These are phyloP conservation scores for Parazoanthus darwini DNA, from an alignment of 92 coral and sea anemone genomes.

Conservation along the genomic window DNA sequence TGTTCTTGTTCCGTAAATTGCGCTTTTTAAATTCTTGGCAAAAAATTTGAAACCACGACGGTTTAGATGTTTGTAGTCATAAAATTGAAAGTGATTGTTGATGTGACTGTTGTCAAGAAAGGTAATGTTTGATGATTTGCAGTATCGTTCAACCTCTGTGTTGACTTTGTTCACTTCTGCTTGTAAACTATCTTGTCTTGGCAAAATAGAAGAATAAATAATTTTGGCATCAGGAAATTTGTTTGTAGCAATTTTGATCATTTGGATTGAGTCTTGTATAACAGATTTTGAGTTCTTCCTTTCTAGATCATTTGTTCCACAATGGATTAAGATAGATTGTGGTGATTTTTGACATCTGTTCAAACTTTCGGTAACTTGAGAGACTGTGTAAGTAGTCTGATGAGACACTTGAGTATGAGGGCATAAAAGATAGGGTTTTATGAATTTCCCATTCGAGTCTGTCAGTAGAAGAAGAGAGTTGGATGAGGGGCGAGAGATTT, in stretches of 20 bases:
- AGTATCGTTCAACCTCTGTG: background rate
- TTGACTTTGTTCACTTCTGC: too few relatives aligned
- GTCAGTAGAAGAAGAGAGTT: slow-evolving; percentile 5
- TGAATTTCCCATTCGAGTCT: slow-evolving; percentile 28
- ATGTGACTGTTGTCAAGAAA: too few relatives aligned
- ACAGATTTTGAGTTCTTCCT: slow-evolving; percentile 6
- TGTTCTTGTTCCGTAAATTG: too few relatives aligned
- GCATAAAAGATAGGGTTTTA: slow-evolving; percentile 11
- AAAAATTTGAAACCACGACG: too few relatives aligned
- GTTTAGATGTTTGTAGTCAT: too few relatives aligned
- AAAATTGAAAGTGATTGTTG: too few relatives aligned
- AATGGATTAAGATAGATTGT: slow-evolving; percentile 38
- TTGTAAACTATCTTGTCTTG: too few relatives aligned
- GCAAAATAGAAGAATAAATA: background rate
- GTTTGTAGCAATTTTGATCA: background rate
- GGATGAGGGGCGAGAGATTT: background rate
- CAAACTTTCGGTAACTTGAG: slow-evolving; percentile 2
- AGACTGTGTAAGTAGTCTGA: slow-evolving; percentile 16
- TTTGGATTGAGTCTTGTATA: slow-evolving; percentile 12
- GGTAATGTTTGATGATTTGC: too few relatives aligned
- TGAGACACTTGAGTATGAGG: background rate
- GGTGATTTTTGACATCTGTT: background rate
- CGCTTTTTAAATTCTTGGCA: too few relatives aligned
- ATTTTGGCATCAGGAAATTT: slow-evolving; percentile 12
- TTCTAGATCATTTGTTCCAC: slow-evolving; percentile 45